Base-by-base conservation (phyloP, 1,140 invertebrate species). In the Papilio polytes region DNA sequence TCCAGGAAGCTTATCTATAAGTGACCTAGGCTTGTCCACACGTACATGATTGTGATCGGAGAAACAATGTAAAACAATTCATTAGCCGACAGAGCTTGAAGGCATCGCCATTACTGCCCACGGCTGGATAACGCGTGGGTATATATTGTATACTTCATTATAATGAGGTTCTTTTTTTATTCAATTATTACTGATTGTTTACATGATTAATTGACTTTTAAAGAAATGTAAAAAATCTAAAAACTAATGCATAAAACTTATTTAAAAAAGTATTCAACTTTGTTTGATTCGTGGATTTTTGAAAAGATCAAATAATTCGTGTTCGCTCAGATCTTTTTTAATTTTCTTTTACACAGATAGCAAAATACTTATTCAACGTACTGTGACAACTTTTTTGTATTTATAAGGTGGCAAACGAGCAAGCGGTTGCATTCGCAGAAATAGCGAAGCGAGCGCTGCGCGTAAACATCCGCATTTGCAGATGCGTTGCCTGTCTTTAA, bases 51-150 rank as follows among this genome's bases (percentile, higher is more conserved):
- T 70, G 26, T 70, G 63, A 70, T 70, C 63, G 12, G 22, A 70
- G 63, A 31, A 66, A 70, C 59, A 63, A 22, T 63, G 2, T 13
- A 26, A 63, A 63, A 63, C 63, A 70, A 70, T 70, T 70, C 63
- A 70, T 70, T 70, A 70, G 63, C 0, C 26, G 26, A 26, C 26
- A 4, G 4, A 31, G 63, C 20, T 12, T 4, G 26, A 3, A 59
- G 56, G 59, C 59, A 70, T 70, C 13, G 26, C 26, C 63, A 70
- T 70, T 70, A 70, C 63, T 31, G 63, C 63, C 63, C 63, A 70
- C 63, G 63, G 26, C 3, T 70, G 63, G 63, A 12, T 26, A 13
- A 70, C 13, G 63, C 26, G 63, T 70, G 63, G 63, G 63, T 26
- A 15, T 36, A 70, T 36, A 70, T 70, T 70, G 63, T 70, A 4